Evolutionary conservation across 2,888 invertebrate species (phyloP), one percentile per base, ranked within the genome.

Genomic region (Ichneumoninae sp.): DNA sequence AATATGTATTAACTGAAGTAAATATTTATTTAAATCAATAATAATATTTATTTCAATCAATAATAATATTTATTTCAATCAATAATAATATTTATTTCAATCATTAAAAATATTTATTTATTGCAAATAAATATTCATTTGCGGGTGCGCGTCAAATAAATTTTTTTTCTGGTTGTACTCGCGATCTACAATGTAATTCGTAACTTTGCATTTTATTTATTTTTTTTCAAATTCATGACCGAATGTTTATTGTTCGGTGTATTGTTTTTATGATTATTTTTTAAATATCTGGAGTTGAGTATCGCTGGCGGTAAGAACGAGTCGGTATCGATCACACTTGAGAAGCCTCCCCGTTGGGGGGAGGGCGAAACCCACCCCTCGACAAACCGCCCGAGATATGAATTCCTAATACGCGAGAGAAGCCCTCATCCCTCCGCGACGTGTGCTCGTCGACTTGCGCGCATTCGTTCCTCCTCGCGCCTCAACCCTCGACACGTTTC

Each of bases 301-400:
- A 92, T 92, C 92, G 89, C 91, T 91, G 91, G 87, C 87, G 83
- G 86, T 87, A 91, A 90, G 89, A 92, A 91, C 90, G 89, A 92
- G 88, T 87, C 85, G 79, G 90, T 92, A 92, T 92, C 89, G 92
- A 92, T 92, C 91, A 92, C 89, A 90, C 89, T 92, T 90, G 90
- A 90, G 91, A 89, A 89, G 87, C 88, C 87, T 87, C 86, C 69
- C 19, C 50, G 63, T 71, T 57, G 26, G 60, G 44, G 57, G 36
- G 30, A 10, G 66, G 54, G 54, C 60, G 75, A 30, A 26, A 52
- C 82, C 81, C 84, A 81, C 83, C 71, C 82, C 83, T 63, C 63
- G 33, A 80, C 83, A 83, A 83, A 83, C 79, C 78, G 81, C 88
- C 85, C 89, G 89, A 91, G 91, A 92, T 92, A 92, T 92, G 92